Percentiles rank a stretch among this genome's conserved stretches.
Evolutionary conservation across 1,140 invertebrate species (phyloP).

Genomic region (Caenorhabditis remanei): DNA sequence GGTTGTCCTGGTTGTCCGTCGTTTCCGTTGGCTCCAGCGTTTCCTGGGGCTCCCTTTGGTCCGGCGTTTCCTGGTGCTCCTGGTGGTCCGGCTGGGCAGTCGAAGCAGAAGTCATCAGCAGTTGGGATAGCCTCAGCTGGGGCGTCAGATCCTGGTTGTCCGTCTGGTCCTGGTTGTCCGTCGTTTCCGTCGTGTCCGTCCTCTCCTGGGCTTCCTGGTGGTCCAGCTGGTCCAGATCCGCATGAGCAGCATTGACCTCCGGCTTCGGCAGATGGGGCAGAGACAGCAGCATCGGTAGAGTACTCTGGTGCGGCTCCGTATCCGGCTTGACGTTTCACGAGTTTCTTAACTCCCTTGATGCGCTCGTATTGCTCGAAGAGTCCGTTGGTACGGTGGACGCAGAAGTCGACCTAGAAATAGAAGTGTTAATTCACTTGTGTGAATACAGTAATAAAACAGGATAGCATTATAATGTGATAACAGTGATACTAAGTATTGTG

Average conservation of each 20-base stretch:
- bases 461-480: too few species aligned
- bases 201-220: conserved; percentile 63
- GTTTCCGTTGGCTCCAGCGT: conserved; percentile 62
- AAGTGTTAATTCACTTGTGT: neutral
- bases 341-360: conserved; percentile 54
- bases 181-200: conserved; percentile 65
- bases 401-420: conserved; percentile 68
- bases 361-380: conserved; percentile 65
- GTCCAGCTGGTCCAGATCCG: conserved; percentile 56
- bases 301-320: conserved; percentile 58
- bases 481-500: too few species aligned
- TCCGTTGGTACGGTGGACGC: conserved; percentile 68
- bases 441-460: too few species aligned
- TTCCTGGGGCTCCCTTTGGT: conserved; percentile 64
- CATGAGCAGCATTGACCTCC: conserved; percentile 61
- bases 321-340: conserved; percentile 61
- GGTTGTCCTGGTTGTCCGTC: conserved; percentile 49
- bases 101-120: conserved; percentile 67
- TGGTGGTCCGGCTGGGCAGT: conserved; percentile 67
- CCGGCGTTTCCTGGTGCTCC: conserved; percentile 65
- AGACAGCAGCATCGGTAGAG: conserved; percentile 46
- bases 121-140: conserved; percentile 59
- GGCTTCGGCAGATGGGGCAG: conserved; percentile 14
- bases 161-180: conserved; percentile 63
- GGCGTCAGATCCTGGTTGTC: conserved; percentile 59